Base-by-base conservation (phyloP, 2,888 invertebrate species). In the Meloe dianella region DNA sequence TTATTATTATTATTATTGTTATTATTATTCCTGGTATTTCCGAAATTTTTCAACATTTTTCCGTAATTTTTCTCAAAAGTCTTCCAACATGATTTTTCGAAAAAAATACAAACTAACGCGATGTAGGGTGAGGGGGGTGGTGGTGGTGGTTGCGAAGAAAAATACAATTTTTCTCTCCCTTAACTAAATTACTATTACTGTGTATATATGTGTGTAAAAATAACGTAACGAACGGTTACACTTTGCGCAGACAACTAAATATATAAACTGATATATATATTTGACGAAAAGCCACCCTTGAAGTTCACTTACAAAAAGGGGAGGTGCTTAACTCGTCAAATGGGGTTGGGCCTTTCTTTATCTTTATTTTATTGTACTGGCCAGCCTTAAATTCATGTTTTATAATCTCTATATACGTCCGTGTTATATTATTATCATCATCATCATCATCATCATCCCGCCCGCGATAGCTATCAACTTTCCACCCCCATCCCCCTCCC, bases 11-110 rank as follows among this genome's bases (percentile, higher is more conserved):
- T 41, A 41, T 41, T 41, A n/a, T 38, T 38, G n/a, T n/a, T 41
- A 17, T n/a, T 41, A 7, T 20, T 47, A 47, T 47, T 38, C 14
- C 7, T 38, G 14, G 10, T 17, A 17, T 41, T 41, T 5, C 8
- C 38, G 8, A 80, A 71, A 65, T 80, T 79, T 70, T 83, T 83
- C 61, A 84, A 71, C 84, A 84, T 84, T 71, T 82, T 47, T 22
- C 20, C n/a, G n/a, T n/a, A n/a, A n/a, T n/a, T n/a, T n/a, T n/a
- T n/a, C n/a, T n/a, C n/a, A n/a, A n/a, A n/a, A n/a, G n/a, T n/a
- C n/a, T n/a, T n/a, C n/a, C n/a, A n/a, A n/a, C n/a, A n/a, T n/a
- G n/a, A n/a, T n/a, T n/a, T n/a, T n/a, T n/a, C n/a, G n/a, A n/a
- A n/a, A n/a, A n/a, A n/a, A n/a, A n/a, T n/a, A n/a, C n/a, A n/a